Percentiles rank a stretch among this genome's conserved stretches.
These are phyloP conservation scores for Podotricha telesiphe DNA, from an alignment of 2,888 invertebrate genomes.

Conservation along the genomic window DNA sequence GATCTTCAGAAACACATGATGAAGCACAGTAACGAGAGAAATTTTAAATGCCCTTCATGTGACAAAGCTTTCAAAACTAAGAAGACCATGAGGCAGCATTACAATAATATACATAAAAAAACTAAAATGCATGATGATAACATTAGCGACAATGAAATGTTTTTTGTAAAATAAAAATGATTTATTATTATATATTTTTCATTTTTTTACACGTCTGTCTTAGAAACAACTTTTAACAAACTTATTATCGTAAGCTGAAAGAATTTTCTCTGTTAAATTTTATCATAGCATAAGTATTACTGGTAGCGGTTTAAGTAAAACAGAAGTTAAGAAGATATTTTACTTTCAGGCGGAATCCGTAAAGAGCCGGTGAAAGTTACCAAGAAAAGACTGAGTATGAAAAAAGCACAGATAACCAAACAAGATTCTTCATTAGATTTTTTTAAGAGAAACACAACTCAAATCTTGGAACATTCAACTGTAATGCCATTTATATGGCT, in stretches of 20 bases:
- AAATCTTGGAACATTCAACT: slow-evolving; percentile 54
- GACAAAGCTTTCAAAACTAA: slow-evolving; percentile 51
- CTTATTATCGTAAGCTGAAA: neutral
- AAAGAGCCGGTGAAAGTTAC: slow-evolving; percentile 20
- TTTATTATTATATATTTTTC: neutral
- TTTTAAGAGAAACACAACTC: slow-evolving; percentile 53
- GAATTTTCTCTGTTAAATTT: neutral
- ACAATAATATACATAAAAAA: slow-evolving; percentile 49
- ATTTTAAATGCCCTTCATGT: slow-evolving; percentile 50
- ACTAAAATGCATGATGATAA: slow-evolving; percentile 6
- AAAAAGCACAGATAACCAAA: slow-evolving; percentile 21
- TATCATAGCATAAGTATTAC: slow-evolving; percentile 9
- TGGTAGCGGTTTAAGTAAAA: slow-evolving; percentile 7
- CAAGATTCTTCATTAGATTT: slow-evolving; percentile 27
- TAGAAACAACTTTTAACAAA: neutral
- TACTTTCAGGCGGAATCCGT: slow-evolving; percentile 40
- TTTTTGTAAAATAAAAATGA: slow-evolving; percentile 19
- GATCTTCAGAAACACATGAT: slow-evolving; percentile 49
- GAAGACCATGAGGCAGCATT: slow-evolving; percentile 51
- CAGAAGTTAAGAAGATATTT: slow-evolving; percentile 42
- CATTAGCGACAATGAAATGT: slow-evolving; percentile 6
- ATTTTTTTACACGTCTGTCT: neutral
- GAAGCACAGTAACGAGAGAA: slow-evolving; percentile 51
- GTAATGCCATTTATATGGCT: slow-evolving; percentile 57
- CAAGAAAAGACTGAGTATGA: slow-evolving; percentile 23